These are phyloP conservation scores for Margarornis squamiger DNA, from an alignment of 2,797 vertebrate species.

Conservation along the genomic window DNA sequence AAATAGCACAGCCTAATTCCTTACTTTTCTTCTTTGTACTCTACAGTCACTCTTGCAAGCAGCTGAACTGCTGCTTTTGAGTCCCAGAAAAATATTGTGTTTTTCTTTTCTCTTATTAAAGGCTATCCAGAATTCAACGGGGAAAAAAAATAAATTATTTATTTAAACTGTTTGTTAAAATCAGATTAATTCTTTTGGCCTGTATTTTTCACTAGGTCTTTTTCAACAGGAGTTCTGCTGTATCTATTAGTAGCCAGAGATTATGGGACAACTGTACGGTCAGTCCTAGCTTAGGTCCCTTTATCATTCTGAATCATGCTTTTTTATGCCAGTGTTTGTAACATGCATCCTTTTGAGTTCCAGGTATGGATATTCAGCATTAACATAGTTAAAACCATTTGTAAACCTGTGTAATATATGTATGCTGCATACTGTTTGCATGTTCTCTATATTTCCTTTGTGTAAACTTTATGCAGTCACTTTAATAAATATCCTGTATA, in stretches of 20 bases:
- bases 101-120: background rate
- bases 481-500: background rate
- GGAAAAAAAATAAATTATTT: conserved; percentile 5
- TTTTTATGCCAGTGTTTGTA: background rate
- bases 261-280: background rate
- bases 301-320: background rate
- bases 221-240: background rate
- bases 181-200: background rate
- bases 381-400: background rate
- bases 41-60: background rate
- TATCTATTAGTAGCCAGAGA: background rate
- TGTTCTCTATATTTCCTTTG: background rate
- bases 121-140: background rate
- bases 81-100: background rate
- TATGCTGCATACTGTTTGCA: background rate
- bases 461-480: background rate
- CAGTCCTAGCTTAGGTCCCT: background rate
- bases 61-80: background rate
- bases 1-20: conserved; percentile 8
- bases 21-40: background rate
- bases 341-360: background rate
- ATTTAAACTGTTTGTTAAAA: background rate
- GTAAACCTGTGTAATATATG: background rate
- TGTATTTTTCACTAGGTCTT: background rate
- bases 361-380: background rate